Evolutionary conservation across 2,797 vertebrate species (phyloP).

Genomic region (Lophius americanus): DNA sequence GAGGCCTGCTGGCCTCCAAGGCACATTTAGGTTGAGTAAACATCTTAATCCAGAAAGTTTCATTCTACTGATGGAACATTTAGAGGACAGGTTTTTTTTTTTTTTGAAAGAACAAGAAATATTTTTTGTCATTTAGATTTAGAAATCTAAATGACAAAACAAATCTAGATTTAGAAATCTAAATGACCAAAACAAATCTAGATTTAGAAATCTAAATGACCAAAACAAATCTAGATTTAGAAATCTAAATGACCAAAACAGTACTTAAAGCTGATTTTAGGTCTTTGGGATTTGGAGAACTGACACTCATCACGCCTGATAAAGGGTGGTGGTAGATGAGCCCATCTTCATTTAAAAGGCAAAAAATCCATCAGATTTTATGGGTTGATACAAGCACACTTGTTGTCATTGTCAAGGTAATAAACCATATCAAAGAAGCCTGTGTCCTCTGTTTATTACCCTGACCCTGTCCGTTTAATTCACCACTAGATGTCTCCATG

Average conservation of each 20-base stretch:
- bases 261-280: background rate
- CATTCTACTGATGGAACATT: conserved; percentile 21
- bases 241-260: no score
- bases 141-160: no score
- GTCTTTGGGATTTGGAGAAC: background rate
- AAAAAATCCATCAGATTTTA: conserved; percentile 2
- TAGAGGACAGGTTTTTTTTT: background rate
- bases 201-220: no score
- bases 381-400: background rate
- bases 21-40: conserved; percentile 55
- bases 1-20: conserved; percentile 46
- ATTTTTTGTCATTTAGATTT: background rate
- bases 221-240: no score
- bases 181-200: no score
- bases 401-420: background rate
- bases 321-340: background rate
- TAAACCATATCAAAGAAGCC: background rate
- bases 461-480: background rate
- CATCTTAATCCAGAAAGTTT: conserved; percentile 30
- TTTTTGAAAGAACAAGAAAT: background rate
- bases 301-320: background rate
- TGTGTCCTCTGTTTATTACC: background rate
- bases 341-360: no score
- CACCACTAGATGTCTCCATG: conserved; percentile 75
- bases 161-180: no score